These are phyloP conservation scores for Pontoporia blainvillei DNA, from an alignment of 2,113 vertebrate species.

Conservation along the genomic window DNA sequence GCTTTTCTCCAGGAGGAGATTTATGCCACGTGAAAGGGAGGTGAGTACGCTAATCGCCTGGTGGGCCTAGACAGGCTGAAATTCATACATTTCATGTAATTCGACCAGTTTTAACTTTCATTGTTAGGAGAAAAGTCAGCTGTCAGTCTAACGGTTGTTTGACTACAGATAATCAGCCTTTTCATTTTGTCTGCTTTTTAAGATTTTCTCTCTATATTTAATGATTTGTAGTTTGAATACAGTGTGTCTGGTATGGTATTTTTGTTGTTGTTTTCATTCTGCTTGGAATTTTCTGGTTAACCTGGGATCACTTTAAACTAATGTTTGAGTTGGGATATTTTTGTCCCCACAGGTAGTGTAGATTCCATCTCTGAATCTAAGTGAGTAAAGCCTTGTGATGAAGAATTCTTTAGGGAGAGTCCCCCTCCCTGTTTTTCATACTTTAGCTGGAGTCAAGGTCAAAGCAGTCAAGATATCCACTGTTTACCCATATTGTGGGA, in stretches of 20 bases:
- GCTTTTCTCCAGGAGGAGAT: neutral
- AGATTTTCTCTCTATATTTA: neutral
- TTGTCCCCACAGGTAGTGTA: neutral
- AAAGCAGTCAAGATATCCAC: neutral
- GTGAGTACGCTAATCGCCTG: neutral
- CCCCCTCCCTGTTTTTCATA: fast-evolving
- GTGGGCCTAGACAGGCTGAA: neutral
- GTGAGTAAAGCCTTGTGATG: neutral
- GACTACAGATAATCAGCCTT: neutral
- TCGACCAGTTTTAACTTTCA: neutral
- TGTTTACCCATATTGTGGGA: neutral
- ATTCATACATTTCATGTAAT: neutral
- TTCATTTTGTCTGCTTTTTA: neutral
- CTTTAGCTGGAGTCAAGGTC: neutral
- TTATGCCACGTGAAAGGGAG: neutral
- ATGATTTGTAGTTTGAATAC: neutral
- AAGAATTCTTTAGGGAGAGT: neutral
- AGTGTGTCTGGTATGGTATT: neutral
- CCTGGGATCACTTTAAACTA: neutral
- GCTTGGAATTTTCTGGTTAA: neutral
- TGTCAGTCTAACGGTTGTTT: neutral
- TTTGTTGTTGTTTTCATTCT: slow-evolving; percentile 6
- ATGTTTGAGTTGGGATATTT: neutral
- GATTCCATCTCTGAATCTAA: neutral
- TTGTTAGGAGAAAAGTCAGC: neutral